These are phyloP conservation scores for Callopanchax toddi DNA, from an alignment of 2,113 vertebrate species.

Conservation along the genomic window DNA sequence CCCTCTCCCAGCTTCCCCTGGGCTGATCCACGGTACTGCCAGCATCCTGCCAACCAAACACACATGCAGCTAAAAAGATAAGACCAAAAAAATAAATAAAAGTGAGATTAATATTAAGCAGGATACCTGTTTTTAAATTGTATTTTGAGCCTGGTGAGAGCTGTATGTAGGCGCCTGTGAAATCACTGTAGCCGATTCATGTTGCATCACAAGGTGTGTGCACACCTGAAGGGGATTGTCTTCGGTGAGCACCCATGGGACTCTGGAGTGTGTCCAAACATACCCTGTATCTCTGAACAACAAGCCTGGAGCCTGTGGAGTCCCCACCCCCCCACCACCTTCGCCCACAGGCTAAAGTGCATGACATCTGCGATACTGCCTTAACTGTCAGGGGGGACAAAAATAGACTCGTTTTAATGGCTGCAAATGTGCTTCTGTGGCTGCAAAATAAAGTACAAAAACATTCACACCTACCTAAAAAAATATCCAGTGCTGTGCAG, in stretches of 20 bases:
- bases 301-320: conserved; percentile 24
- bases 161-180: conserved; percentile 13
- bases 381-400: conserved; percentile 1
- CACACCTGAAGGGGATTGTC: conserved; percentile 48
- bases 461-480: too few species aligned
- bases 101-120: conserved; percentile 46
- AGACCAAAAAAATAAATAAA: conserved; percentile 31
- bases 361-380: conserved; percentile 28
- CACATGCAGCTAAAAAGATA: conserved; percentile 58
- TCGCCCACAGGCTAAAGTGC: conserved; percentile 3
- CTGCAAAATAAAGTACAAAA: too few species aligned
- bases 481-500: too few species aligned
- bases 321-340: neutral
- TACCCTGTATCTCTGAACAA: conserved; percentile 46
- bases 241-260: conserved; percentile 25
- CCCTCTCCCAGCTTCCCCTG: conserved; percentile 51
- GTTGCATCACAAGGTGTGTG: conserved; percentile 49
- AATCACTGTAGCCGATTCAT: conserved; percentile 44
- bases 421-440: too few species aligned
- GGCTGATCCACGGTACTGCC: conserved; percentile 45
- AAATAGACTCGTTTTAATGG: too few species aligned
- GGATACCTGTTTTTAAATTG: neutral
- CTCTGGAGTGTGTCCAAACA: conserved; percentile 52
- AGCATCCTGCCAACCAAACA: conserved; percentile 60
- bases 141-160: neutral